phyloP scores from a whole-genome alignment of 2,113 vertebrate genomes.

The Herpailurus yagouaroundi region DNA sequence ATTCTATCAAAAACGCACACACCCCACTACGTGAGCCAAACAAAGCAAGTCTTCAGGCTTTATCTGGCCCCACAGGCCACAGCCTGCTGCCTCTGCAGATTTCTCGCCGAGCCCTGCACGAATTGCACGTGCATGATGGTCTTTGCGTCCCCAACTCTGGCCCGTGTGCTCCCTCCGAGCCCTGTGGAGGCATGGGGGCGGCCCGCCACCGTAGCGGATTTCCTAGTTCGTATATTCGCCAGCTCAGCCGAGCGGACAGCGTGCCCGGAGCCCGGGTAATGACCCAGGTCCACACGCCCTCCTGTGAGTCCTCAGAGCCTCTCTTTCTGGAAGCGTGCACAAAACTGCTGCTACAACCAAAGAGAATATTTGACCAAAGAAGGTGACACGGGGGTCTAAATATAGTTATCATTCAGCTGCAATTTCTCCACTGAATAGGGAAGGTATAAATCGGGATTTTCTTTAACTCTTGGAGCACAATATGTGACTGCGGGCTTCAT shows the following conservation, averaged over 20 bases:
- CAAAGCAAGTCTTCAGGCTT: background rate
- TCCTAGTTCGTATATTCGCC: background rate
- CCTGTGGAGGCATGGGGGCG: background rate
- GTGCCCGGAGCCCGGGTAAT: background rate
- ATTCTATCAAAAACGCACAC: background rate
- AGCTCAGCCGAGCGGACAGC: background rate
- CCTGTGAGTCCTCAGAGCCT: background rate
- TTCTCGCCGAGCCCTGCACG: background rate
- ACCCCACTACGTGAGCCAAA: background rate
- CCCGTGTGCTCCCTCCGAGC: background rate
- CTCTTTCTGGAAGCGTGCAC: background rate
- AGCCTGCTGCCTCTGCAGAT: background rate
- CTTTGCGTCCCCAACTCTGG: background rate
- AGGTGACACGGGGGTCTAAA: conserved; percentile 2
- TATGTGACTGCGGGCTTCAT: conserved; percentile 38
- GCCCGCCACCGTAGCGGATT: background rate
- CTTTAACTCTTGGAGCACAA: conserved; percentile 46
- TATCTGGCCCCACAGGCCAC: background rate
- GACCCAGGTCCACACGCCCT: background rate
- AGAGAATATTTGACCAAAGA: background rate
- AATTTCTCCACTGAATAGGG: background rate
- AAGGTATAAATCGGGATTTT: background rate
- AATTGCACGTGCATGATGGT: background rate
- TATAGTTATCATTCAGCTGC: background rate
- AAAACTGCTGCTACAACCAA: background rate